Evolutionary conservation across 2,888 invertebrate genomes (phyloP).

Genomic region (Pandemis cinnamomeana): DNA sequence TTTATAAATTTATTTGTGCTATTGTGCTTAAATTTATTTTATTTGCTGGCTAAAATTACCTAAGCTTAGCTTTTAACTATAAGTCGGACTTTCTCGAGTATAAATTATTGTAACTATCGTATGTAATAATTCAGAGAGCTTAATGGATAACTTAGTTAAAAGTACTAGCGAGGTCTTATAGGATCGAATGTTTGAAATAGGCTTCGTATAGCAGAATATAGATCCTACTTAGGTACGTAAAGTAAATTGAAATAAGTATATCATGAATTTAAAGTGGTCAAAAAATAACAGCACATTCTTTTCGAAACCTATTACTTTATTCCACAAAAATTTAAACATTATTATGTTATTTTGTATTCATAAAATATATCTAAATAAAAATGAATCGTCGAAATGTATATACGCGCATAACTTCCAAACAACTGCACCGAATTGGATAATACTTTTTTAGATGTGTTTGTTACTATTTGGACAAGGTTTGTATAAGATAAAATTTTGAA

Average conservation of each 20-base stretch:
- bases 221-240: not conserved
- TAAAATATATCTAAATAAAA: too few relatives aligned
- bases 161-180: constrained; percentile 20
- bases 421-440: too few relatives aligned
- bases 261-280: not conserved
- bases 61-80: constrained; percentile 36
- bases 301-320: not conserved
- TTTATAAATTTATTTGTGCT: constrained; percentile 34
- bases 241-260: not conserved
- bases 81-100: not conserved
- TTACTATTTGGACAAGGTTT: too few relatives aligned
- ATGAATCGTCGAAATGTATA: too few relatives aligned
- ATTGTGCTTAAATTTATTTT: constrained; percentile 32
- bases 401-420: too few relatives aligned
- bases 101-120: constrained; percentile 1
- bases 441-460: too few relatives aligned
- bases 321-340: not conserved
- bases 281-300: not conserved
- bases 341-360: too few relatives aligned
- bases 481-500: too few relatives aligned
- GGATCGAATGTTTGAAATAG: constrained; percentile 7
- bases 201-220: not conserved
- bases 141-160: constrained; percentile 31
- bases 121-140: constrained; percentile 39
- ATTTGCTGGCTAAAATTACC: constrained; percentile 34